Conservation (phyloP, 2,797 vertebrate species). For the Sebastes matsubarae region DNA sequence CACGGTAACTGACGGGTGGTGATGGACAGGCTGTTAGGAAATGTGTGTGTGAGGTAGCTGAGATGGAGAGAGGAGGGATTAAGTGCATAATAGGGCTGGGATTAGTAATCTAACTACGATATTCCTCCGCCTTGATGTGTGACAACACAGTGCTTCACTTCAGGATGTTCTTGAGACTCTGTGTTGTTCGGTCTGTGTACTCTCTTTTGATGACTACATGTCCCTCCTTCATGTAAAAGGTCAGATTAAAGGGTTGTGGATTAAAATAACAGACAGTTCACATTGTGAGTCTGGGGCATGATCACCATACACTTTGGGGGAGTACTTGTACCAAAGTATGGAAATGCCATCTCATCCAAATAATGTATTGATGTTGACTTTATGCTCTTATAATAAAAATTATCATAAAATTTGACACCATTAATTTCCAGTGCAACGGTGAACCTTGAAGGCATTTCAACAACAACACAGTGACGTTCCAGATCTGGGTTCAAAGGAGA, state of each 20-base stretch:
- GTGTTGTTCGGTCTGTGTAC: neutral
- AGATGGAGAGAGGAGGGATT: constrained; percentile 34
- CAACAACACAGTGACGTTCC: too few species aligned
- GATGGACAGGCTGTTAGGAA: constrained; percentile 20
- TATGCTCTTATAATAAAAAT: too few species aligned
- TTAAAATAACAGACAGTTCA: neutral
- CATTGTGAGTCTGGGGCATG: too few species aligned
- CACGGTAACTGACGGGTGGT: constrained; percentile 1
- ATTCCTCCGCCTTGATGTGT: constrained; percentile 9
- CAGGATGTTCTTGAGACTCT: neutral
- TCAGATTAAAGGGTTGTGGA: neutral
- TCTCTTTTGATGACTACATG: neutral
- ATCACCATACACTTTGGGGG: too few species aligned
- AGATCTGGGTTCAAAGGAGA: too few species aligned
- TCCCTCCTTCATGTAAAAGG: neutral
- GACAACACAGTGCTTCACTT: neutral
- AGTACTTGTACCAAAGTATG: too few species aligned
- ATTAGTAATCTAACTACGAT: constrained; percentile 30
- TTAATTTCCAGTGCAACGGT: too few species aligned
- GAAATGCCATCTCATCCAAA: too few species aligned
- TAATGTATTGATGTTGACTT: too few species aligned
- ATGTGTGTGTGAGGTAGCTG: constrained; percentile 13
- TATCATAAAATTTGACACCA: too few species aligned
- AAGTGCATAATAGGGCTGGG: constrained; percentile 13
- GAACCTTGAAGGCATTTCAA: too few species aligned